These are phyloP conservation scores for Phalacrocorax aristotelis DNA, from an alignment of 2,113 vertebrate species.

Conservation along the genomic window DNA sequence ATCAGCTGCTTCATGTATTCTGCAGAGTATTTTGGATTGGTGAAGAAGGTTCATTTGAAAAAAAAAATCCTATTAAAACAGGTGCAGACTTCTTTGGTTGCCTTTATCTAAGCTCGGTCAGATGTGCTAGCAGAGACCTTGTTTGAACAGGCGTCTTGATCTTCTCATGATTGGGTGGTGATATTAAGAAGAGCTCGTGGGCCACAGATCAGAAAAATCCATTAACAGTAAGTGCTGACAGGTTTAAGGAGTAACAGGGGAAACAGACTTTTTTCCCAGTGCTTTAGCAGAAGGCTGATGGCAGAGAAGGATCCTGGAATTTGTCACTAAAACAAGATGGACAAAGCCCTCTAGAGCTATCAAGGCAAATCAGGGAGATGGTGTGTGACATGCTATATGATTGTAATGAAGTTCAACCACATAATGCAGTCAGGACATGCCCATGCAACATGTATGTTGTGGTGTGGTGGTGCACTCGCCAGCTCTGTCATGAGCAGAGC, in stretches of 20 bases:
- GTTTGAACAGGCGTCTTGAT: background rate
- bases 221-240: background rate
- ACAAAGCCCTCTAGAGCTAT: background rate
- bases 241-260: background rate
- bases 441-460: rapidly evolving
- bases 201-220: background rate
- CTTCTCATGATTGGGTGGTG: background rate
- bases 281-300: background rate
- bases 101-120: background rate
- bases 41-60: background rate
- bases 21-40: background rate
- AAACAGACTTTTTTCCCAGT: background rate
- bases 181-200: background rate
- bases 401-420: background rate
- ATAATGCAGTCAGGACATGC: background rate
- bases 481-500: background rate
- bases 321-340: background rate
- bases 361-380: background rate
- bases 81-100: background rate
- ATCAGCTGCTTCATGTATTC: background rate
- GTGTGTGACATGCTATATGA: background rate
- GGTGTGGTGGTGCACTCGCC: background rate
- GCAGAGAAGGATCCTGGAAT: background rate
- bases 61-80: background rate
- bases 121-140: background rate